Percentiles rank a stretch among this genome's conserved stretches.
phyloP scores from a whole-genome alignment of 2,888 invertebrate genomes.

The Lochmaea capreae region DNA sequence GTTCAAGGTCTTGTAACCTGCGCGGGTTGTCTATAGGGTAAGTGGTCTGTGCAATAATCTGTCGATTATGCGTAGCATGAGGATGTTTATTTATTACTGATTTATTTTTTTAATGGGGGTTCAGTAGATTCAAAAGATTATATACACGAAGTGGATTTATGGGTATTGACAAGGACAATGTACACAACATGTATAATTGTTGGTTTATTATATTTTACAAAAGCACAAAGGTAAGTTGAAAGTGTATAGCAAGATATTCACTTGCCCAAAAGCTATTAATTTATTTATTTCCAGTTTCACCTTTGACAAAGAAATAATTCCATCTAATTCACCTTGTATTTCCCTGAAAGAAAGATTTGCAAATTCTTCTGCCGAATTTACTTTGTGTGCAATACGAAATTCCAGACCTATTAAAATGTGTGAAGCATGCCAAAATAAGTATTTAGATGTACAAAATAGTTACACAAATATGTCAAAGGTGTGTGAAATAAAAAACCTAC shows the following conservation, averaged over 20 bases:
- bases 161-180: neutral
- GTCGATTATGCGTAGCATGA: no score
- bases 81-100: no score
- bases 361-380: constrained; percentile 69
- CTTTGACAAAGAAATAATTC: neutral
- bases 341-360: constrained; percentile 65
- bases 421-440: constrained; percentile 70
- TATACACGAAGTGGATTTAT: no score
- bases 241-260: neutral
- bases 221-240: constrained; percentile 5
- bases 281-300: neutral
- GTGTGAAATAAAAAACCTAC: constrained; percentile 33
- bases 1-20: no score
- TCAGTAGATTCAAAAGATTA: no score
- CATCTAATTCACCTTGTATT: constrained; percentile 46
- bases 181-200: neutral
- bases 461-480: constrained; percentile 68
- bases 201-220: neutral
- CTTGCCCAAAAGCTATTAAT: neutral
- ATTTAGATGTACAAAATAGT: constrained; percentile 67
- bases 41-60: no score
- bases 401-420: constrained; percentile 74
- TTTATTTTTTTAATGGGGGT: no score
- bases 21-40: no score
- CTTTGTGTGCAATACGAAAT: constrained; percentile 71